Conservation (phyloP, 2,113 vertebrate genomes). For the Apteryx mantelli region DNA sequence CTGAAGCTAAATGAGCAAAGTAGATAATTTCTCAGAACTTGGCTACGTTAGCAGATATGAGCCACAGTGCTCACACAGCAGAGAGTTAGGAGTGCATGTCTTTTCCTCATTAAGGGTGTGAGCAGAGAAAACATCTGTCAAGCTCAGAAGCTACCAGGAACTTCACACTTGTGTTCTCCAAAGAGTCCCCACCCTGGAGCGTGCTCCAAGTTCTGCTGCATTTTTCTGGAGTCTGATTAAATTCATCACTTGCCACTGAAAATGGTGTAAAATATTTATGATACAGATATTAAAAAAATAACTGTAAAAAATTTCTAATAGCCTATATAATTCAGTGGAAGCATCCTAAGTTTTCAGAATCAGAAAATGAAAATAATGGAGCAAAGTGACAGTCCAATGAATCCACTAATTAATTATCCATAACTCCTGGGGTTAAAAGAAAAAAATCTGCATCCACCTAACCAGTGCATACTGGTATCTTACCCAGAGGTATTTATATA, state of each 20-base stretch:
- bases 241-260: slow-evolving; percentile 31
- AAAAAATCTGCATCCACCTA: neutral
- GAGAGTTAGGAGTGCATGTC: neutral
- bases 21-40: fast-evolving
- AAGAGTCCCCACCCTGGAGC: neutral
- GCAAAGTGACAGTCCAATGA: neutral
- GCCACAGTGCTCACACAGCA: fast-evolving
- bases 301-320: slow-evolving; percentile 32
- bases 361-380: neutral
- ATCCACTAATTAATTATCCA: neutral
- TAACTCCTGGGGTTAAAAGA: neutral
- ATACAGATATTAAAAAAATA: slow-evolving; percentile 42
- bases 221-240: slow-evolving; percentile 18
- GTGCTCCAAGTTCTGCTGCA: neutral
- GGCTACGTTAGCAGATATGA: neutral
- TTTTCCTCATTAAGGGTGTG: neutral
- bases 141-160: neutral
- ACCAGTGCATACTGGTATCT: fast-evolving
- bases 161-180: neutral
- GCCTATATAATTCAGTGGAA: neutral
- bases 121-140: neutral
- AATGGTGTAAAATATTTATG: slow-evolving; percentile 55
- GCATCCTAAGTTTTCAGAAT: neutral
- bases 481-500: neutral
- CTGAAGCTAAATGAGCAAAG: fast-evolving